Evolutionary conservation across 92 coral and sea anemone genomes (phyloP), one percentile per base, ranked within the genome.

Genomic region (Chrysogorgia sp.): DNA sequence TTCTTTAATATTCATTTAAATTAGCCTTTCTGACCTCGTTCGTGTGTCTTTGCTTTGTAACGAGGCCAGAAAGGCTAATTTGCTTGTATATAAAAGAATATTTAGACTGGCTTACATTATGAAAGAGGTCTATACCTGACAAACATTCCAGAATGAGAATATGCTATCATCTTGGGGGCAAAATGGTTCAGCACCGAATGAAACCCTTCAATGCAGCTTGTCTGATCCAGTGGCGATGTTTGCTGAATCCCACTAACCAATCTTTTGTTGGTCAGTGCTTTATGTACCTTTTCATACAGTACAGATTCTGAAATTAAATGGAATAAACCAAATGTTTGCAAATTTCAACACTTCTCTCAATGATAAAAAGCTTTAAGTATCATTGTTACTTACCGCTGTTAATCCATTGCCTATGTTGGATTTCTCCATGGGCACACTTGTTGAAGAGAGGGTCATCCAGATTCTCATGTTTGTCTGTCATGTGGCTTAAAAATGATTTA

Each of bases 401-500:
- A 19, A 66, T 15, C 74, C 74, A 66, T 26, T 66, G 32, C 37
- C 74, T 66, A 17, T 48, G 74, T 32, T 17, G 17, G 7, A 66
- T 17, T 45, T 68, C 76, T 24, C 58, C 76, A 68, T 68, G 57
- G 7, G 58, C 33, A 40, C 76, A 68, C 24, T 43, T 68, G 58
- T 68, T 43, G 48, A 31, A 24, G 28, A 68, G 49, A 12, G 76
- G 76, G 43, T 68, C 24, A 68, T 47, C 59, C 57, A 68, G 26
- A 40, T 68, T 40, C 10, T 68, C 37, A 13, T 68, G 57, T 50
- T 68, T 68, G 59, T 68, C 76, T 20, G 41, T 29, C 21, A 43
- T 45, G 34, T 68, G 76, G 20, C 59, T 47, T 14, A 68, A 29
- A 29, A 68, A 68, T 19, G 76, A 68, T 31, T 7, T n/a, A 37